A percentile compares a stretch with the other conserved stretches of the same genome.
These are phyloP conservation scores for Cyrtorhinus lividipennis DNA, from an alignment of 1,140 invertebrate genomes.

Conservation along the genomic window DNA sequence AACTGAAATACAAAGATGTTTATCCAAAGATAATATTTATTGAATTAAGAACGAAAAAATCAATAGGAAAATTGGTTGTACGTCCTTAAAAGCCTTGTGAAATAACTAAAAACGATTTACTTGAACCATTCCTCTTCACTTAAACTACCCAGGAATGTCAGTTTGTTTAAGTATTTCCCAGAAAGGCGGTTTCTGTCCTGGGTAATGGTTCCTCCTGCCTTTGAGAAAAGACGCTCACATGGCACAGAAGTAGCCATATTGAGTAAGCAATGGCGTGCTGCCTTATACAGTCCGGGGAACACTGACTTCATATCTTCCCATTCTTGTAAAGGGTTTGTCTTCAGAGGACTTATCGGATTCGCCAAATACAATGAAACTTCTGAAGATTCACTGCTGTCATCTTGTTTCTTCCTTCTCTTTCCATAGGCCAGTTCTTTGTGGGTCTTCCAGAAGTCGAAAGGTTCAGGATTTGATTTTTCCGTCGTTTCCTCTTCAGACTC, in stretches of 20 bases:
- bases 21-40: too few relatives aligned
- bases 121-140: conserved; percentile 8
- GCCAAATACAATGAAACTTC: conserved; percentile 23
- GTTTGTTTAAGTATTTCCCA: conserved; percentile 12
- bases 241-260: conserved; percentile 29
- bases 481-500: conserved; percentile 4
- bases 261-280: conserved; percentile 26
- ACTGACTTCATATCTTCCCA: conserved; percentile 28
- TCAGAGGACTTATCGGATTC: conserved; percentile 17
- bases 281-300: conserved; percentile 27
- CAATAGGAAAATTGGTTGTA: too few relatives aligned
- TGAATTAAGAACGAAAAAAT: too few relatives aligned
- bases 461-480: not conserved
- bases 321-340: conserved; percentile 24
- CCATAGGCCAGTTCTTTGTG: conserved; percentile 19
- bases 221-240: conserved; percentile 31
- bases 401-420: conserved; percentile 23
- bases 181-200: conserved; percentile 17
- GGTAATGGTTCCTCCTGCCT: conserved; percentile 24
- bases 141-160: conserved; percentile 14
- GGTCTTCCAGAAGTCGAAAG: conserved; percentile 17
- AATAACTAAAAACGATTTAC: too few relatives aligned
- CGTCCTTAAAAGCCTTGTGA: too few relatives aligned
- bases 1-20: too few relatives aligned
- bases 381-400: conserved; percentile 17